Conservation (phyloP, 2,797 vertebrate species). For the Enteromius unitaeniatus region DNA sequence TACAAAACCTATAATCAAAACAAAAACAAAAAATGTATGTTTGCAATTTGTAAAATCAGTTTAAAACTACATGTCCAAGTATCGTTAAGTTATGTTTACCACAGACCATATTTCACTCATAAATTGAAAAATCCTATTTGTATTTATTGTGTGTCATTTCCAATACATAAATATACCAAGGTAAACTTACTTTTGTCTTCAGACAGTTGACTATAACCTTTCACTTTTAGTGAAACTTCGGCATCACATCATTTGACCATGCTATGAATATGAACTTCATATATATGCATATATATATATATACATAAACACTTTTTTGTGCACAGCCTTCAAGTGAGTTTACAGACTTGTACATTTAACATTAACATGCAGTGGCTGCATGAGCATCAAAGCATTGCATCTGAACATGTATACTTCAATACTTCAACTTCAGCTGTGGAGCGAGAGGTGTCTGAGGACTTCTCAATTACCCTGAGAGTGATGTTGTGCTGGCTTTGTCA, state of each 20-base stretch:
- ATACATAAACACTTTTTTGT: no score
- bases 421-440: not conserved
- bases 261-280: no score
- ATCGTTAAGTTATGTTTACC: not conserved
- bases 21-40: not conserved
- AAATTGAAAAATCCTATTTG: not conserved
- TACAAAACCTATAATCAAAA: not conserved
- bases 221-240: no score
- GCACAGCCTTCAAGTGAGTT: no score
- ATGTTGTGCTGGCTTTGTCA: not conserved
- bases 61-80: not conserved
- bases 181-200: no score
- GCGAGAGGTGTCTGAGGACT: not conserved
- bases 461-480: not conserved
- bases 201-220: no score
- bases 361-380: not conserved
- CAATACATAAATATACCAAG: not conserved
- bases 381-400: not conserved
- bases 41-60: not conserved
- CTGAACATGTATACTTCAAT: not conserved
- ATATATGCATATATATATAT: no score
- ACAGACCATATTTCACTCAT: not conserved
- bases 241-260: no score
- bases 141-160: not conserved
- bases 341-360: not conserved